Base-by-base conservation (phyloP, 2,888 invertebrate species). In the Mythimna lalbum region DNA sequence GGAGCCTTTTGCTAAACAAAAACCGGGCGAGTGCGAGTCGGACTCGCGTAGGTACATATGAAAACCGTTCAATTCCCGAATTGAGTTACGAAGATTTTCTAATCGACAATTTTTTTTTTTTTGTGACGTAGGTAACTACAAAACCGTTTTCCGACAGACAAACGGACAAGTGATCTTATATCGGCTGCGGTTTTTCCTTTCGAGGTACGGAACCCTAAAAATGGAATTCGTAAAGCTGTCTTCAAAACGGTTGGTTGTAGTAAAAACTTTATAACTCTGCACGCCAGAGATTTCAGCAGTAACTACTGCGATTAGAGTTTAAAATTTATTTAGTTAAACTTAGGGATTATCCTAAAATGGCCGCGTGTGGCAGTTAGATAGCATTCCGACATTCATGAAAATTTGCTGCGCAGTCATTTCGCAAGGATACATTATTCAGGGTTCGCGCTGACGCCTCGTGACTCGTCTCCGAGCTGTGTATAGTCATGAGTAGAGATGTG, bases 381-480 rank as follows among this genome's bases (percentile, higher is more conserved):
- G 67, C 70, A 72, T 82, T 72, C 55, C 27, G 81, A 63, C 76
- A 80, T 74, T 82, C 81, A 81, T 78, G 84, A 78, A 83, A 78
- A 70, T 69, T 63, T 63, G 65, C 69, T 74, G 60, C 63, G 74
- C 66, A 64, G 66, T 78, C 78, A 57, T 82, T 80, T 81, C 68
- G 52, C 31, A 49, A 63, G 71, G 53, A 71, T 84, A 67, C 69
- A 83, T 84, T 78, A 84, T 82, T 78, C 84, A 82, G 68, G 31
- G 53, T 52, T 59, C 47, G 63, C 62, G 69, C 67, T 43, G 60
- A 66, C 67, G 39, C 63, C 67, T 69, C 63, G 21, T 19, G 39
- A 62, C 69, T 71, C 60, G 21, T 19, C 36, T 63, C 49, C 36
- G 31, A 17, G 27, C 27, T 47, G 33, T 33, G 33, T 27, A 4